Conservation (phyloP, 2,113 vertebrate species). For the Axis porcinus region DNA sequence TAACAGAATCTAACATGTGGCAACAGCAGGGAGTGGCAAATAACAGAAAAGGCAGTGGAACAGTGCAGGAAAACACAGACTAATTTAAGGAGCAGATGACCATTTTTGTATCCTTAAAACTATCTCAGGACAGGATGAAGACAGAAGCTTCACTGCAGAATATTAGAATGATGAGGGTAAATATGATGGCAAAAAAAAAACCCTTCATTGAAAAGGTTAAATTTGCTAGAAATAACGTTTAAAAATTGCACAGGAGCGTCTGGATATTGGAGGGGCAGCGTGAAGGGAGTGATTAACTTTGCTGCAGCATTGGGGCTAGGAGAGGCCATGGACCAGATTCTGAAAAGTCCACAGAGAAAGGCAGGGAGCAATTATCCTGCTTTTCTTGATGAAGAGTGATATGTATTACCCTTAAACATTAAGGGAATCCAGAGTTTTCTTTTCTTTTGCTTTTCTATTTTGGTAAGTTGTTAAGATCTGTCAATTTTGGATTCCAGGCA, state of each 20-base stretch:
- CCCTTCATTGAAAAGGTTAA: background rate
- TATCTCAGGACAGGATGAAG: background rate
- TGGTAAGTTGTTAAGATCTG: slow-evolving; percentile 16
- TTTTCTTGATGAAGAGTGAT: background rate
- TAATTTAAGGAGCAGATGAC: background rate
- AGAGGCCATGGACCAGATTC: background rate
- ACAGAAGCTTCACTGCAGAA: background rate
- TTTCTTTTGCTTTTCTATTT: background rate
- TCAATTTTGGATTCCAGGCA: slow-evolving; percentile 13
- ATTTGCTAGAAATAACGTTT: background rate
- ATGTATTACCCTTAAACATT: background rate
- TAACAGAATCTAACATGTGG: background rate
- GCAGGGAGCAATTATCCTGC: background rate
- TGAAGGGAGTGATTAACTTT: background rate
- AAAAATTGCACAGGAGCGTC: background rate
- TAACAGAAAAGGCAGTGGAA: background rate
- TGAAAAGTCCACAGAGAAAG: background rate
- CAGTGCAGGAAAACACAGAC: background rate
- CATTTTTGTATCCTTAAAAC: background rate
- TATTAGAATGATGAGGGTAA: background rate
- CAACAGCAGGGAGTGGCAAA: too few species aligned
- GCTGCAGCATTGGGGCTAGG: too few species aligned
- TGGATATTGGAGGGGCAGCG: background rate
- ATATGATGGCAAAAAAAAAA: background rate
- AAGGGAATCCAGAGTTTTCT: background rate